Percentiles rank a stretch among this genome's conserved stretches.
phyloP scores from a whole-genome alignment of 2,113 vertebrate species.

The Theristicus caerulescens region DNA sequence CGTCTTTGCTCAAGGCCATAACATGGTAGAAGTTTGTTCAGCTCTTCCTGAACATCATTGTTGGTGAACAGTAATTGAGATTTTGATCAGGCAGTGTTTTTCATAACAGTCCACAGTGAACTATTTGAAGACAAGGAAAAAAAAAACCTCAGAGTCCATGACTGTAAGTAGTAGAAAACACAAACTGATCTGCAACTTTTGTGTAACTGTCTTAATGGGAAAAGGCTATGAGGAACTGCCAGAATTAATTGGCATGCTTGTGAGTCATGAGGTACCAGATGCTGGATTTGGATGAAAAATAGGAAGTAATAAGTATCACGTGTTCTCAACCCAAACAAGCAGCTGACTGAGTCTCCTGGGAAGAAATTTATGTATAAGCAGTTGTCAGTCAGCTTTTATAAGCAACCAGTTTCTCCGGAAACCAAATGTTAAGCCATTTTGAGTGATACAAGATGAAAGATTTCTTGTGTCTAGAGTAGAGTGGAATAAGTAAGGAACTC shows the following conservation, averaged over 20 bases:
- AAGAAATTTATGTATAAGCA: background rate
- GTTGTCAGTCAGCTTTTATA: background rate
- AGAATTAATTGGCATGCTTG: background rate
- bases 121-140: rapidly evolving
- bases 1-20: background rate
- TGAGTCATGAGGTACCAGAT: constrained; percentile 22
- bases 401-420: background rate
- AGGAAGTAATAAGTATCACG: background rate
- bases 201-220: background rate
- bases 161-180: background rate
- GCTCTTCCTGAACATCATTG: background rate
- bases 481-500: background rate
- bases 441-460: background rate
- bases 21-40: background rate
- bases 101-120: background rate
- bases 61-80: background rate
- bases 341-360: background rate
- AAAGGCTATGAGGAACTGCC: background rate
- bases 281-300: background rate
- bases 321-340: background rate
- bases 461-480: background rate
- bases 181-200: background rate
- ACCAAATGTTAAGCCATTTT: background rate
- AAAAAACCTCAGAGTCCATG: background rate
- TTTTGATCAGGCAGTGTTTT: background rate